These are phyloP conservation scores for Stomorhina lunata DNA, from an alignment of 2,888 invertebrate genomes.

Conservation along the genomic window DNA sequence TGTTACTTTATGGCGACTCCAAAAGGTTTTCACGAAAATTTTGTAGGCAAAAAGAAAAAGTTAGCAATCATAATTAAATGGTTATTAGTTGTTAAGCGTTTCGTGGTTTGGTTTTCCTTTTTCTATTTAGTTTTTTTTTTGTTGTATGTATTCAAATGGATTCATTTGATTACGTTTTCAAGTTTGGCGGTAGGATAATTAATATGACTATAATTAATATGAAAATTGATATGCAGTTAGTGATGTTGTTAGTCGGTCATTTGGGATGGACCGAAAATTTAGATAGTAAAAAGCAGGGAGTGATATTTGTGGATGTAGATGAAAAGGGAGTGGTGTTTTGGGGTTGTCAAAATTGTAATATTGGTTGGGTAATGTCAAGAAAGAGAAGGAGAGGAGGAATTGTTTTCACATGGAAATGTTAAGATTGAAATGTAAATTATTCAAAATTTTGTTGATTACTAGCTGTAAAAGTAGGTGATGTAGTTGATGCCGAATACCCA, in stretches of 20 bases:
- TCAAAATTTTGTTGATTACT: too few species aligned
- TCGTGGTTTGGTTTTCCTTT: not conserved
- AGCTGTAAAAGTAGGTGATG: too few species aligned
- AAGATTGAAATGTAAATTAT: too few species aligned
- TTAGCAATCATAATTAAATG: constrained; percentile 58
- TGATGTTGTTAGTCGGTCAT: not conserved
- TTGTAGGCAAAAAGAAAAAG: constrained; percentile 25
- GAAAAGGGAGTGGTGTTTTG: constrained; percentile 20
- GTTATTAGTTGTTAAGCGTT: constrained; percentile 58
- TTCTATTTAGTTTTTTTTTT: not conserved
- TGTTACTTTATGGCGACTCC: constrained; percentile 1
- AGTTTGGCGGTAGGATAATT: constrained; percentile 50
- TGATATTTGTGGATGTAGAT: constrained; percentile 5
- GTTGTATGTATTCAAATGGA: too few species aligned
- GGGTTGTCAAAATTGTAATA: constrained; percentile 26
- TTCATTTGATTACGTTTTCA: too few species aligned
- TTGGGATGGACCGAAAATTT: too few species aligned
- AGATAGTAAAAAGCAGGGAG: not conserved
- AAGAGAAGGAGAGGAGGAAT: too few species aligned
- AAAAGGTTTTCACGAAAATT: constrained; percentile 40
- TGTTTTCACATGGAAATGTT: too few species aligned
- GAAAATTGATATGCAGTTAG: constrained; percentile 49
- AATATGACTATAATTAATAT: constrained; percentile 52
- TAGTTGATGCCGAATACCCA: too few species aligned
- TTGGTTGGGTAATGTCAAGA: too few species aligned